These are phyloP conservation scores for Myocastor coypus DNA, from an alignment of 2,113 vertebrate genomes.

Conservation along the genomic window DNA sequence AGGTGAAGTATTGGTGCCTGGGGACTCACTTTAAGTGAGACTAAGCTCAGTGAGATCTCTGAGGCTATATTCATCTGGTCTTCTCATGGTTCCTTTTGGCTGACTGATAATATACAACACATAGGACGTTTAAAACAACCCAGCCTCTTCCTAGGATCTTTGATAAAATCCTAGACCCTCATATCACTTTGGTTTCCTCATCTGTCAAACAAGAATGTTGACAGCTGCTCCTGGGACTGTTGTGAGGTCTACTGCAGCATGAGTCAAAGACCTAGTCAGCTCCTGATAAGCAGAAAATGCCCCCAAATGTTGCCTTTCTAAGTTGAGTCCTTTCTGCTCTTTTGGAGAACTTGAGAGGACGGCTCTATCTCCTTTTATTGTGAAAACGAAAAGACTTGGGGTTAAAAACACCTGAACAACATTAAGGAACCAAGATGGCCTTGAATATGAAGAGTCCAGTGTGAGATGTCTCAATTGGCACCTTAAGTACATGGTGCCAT, in stretches of 20 bases:
- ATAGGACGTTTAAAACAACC: neutral
- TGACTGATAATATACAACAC: no score
- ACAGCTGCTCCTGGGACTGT: no score
- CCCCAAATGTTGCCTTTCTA: neutral
- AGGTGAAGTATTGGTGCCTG: no score
- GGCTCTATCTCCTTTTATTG: neutral
- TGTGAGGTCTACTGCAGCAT: neutral
- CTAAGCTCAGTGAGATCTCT: no score
- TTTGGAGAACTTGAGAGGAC: neutral
- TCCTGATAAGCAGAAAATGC: neutral
- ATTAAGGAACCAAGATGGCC: neutral
- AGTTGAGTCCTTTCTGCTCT: neutral
- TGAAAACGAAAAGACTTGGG: neutral
- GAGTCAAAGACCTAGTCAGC: neutral
- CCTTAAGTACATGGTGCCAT: neutral
- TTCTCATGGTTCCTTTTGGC: no score
- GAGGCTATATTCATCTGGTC: no score
- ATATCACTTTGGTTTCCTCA: neutral
- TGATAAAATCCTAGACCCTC: neutral
- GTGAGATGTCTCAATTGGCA: neutral
- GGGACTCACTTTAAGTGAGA: no score
- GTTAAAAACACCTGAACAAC: neutral
- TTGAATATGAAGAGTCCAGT: neutral
- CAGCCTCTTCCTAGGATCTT: neutral
- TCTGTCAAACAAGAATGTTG: neutral